These are phyloP conservation scores for Pseudobourletiella spinata DNA, from an alignment of 1,140 invertebrate genomes.

Conservation along the genomic window DNA sequence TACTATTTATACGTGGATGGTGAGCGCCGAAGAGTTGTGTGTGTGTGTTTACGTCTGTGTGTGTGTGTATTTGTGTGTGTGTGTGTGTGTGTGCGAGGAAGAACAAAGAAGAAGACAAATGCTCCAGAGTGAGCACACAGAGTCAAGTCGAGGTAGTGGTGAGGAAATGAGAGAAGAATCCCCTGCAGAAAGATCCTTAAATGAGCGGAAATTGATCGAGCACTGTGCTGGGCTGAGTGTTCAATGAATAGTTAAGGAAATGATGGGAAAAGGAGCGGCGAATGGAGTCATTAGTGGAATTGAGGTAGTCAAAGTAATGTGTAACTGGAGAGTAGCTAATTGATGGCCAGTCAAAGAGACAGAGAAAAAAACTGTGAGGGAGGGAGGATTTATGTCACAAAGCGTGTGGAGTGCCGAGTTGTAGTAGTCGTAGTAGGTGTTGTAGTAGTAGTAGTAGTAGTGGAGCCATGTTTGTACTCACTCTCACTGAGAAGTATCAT, in stretches of 20 bases:
- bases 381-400: no score
- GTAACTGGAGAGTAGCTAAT: constrained; percentile 10
- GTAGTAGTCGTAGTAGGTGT: no score
- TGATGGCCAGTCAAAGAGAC: constrained; percentile 11
- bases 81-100: neutral
- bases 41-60: neutral
- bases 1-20: no score
- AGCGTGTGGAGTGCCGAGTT: no score
- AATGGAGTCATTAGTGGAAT: constrained; percentile 23
- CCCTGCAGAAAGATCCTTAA: constrained; percentile 11
- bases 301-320: constrained; percentile 24
- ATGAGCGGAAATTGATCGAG: constrained; percentile 30
- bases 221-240: constrained; percentile 3
- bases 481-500: no score
- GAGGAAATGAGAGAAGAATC: neutral
- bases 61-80: neutral
- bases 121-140: neutral
- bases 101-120: neutral
- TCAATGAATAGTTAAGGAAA: constrained; percentile 11
- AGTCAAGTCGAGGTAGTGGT: neutral
- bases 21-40: neutral
- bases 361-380: neutral
- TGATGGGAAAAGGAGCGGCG: neutral
- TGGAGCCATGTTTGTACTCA: no score
- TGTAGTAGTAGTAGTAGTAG: no score